phyloP scores from a whole-genome alignment of 2,113 vertebrate species.

The Lutjanus erythropterus region DNA sequence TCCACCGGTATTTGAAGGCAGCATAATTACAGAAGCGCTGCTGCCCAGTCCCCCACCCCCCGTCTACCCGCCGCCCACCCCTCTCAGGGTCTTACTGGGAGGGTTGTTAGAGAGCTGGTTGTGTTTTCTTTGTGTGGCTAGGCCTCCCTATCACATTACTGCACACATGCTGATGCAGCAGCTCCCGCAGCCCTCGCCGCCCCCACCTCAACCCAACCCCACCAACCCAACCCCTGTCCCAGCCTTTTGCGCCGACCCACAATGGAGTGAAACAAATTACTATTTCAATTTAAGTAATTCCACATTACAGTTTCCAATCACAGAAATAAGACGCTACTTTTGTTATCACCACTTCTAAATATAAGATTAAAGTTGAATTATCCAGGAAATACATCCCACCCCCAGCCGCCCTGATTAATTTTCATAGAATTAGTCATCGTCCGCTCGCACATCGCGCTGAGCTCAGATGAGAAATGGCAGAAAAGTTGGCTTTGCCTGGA shows the following conservation, averaged over 20 bases:
- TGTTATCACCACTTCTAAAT: conserved; percentile 63
- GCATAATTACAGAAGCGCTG: conserved; percentile 66
- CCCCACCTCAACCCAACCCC: conserved; percentile 12
- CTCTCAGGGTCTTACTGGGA: conserved; percentile 71
- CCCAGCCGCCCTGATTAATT: conserved; percentile 62
- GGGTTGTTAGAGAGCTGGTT: conserved; percentile 78
- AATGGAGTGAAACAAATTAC: conserved; percentile 68
- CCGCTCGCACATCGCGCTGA: conserved; percentile 29
- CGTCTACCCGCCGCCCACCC: conserved; percentile 38
- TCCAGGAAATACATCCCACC: conserved; percentile 52
- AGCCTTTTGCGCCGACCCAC: conserved; percentile 53
- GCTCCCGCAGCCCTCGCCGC: conserved; percentile 28
- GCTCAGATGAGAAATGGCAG: conserved; percentile 57
- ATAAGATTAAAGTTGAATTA: conserved; percentile 70
- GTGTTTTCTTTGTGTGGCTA: conserved; percentile 86
- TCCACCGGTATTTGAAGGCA: conserved; percentile 57
- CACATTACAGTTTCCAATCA: conserved; percentile 55
- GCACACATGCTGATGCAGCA: conserved; percentile 87
- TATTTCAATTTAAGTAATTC: conserved; percentile 65
- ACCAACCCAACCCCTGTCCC: conserved; percentile 7
- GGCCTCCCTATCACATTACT: conserved; percentile 84
- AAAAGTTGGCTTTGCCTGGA: conserved; percentile 63
- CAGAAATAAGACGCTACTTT: conserved; percentile 63
- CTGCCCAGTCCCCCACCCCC: conserved; percentile 39
- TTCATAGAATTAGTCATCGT: conserved; percentile 75